Evolutionary conservation across 2,113 vertebrate species (phyloP).

Genomic region (Pica pica): DNA sequence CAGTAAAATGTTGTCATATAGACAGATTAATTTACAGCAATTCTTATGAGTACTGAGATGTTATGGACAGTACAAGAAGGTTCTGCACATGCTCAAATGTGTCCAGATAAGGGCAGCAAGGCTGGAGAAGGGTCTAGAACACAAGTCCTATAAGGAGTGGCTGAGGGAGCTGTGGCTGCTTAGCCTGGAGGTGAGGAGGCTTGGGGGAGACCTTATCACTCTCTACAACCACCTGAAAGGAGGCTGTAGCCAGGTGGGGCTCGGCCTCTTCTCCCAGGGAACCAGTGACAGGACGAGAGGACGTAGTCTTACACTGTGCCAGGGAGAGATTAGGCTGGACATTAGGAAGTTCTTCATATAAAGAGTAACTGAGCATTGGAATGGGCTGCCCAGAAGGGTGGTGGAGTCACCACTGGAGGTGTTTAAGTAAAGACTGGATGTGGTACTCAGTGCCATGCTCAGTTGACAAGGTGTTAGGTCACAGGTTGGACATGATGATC

Average conservation of each 20-base stretch:
- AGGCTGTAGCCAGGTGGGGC: neutral
- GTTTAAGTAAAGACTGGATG: neutral
- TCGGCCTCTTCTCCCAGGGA: accelerated
- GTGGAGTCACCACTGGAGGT: neutral
- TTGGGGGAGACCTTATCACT: too few relatives aligned
- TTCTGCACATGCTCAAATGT: neutral
- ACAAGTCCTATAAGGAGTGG: accelerated
- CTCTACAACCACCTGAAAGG: neutral
- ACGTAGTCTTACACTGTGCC: accelerated
- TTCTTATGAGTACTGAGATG: neutral
- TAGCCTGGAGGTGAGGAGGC: neutral
- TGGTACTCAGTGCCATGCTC: neutral
- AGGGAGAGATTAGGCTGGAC: neutral
- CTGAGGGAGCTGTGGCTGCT: neutral
- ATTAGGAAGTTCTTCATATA: neutral
- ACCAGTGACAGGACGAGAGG: accelerated
- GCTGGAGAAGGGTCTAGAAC: neutral
- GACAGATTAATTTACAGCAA: neutral
- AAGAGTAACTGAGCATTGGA: neutral
- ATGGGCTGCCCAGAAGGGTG: neutral
- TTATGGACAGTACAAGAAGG: neutral
- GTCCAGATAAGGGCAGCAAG: neutral
- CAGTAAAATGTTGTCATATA: neutral
- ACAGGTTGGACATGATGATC: accelerated
- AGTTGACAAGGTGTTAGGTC: neutral